Percentiles rank a stretch among this genome's conserved stretches.
phyloP scores from a whole-genome alignment of 1,140 invertebrate species.

The Solenopsis invicta region DNA sequence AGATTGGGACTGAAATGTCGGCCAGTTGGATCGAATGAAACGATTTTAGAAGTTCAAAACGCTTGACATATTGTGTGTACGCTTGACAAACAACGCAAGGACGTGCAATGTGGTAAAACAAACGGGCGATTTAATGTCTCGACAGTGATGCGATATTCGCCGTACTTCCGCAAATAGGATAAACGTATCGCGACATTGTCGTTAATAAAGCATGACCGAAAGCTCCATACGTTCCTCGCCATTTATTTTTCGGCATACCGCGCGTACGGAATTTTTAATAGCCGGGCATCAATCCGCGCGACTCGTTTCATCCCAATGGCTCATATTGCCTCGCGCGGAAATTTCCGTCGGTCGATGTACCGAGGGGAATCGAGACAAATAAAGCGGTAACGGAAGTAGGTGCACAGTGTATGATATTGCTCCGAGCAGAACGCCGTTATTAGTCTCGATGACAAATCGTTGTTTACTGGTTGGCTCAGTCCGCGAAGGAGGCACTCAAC shows the following conservation, averaged over 20 bases:
- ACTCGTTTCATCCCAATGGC: conserved; percentile 38
- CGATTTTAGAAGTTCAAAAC: conserved; percentile 54
- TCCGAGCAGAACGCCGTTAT: conserved; percentile 58
- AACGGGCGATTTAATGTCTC: conserved; percentile 56
- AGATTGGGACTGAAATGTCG: conserved; percentile 51
- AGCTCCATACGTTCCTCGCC: conserved; percentile 13
- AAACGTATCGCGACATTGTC: conserved; percentile 49
- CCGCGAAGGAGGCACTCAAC: conserved; percentile 54
- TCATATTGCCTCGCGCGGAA: conserved; percentile 55
- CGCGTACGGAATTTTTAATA: conserved; percentile 57
- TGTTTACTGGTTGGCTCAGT: conserved; percentile 72
- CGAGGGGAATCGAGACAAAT: conserved; percentile 48
- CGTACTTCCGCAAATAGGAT: conserved; percentile 56
- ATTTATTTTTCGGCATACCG: conserved; percentile 53
- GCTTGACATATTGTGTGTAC: conserved; percentile 57
- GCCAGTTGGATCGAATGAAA: conserved; percentile 49
- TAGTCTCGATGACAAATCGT: conserved; percentile 76
- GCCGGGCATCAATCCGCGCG: conserved; percentile 47
- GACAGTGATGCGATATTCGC: conserved; percentile 51
- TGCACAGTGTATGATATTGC: conserved; percentile 64
- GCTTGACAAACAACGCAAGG: conserved; percentile 53
- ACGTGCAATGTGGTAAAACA: conserved; percentile 56
- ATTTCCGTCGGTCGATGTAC: conserved; percentile 59
- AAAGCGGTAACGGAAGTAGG: conserved; percentile 57
- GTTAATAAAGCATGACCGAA: conserved; percentile 57